These are phyloP conservation scores for Nipponacmea schrenckii DNA, from an alignment of 2,888 invertebrate species.

Conservation along the genomic window DNA sequence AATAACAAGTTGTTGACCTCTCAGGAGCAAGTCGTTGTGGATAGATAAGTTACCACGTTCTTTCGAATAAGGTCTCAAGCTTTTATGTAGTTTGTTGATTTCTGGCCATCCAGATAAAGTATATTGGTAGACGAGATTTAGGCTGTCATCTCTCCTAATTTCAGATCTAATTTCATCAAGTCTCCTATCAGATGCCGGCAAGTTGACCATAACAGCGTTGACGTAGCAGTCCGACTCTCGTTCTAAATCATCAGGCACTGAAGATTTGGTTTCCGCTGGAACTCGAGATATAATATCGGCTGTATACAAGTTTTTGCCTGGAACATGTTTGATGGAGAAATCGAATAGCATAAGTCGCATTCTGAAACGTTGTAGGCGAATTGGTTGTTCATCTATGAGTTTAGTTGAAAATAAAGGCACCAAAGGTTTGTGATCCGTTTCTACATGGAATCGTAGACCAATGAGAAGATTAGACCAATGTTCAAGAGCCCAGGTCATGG, in stretches of 20 bases:
- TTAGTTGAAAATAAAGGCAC: not conserved
- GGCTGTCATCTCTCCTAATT: not conserved
- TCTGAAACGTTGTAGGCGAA: not conserved
- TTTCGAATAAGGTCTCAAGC: not conserved
- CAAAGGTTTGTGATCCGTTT: not conserved
- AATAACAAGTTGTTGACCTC: not conserved
- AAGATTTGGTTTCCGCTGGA: not conserved
- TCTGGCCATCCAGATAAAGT: not conserved
- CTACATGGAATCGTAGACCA: not conserved
- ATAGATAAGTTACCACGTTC: not conserved
- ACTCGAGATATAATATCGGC: constrained; percentile 13
- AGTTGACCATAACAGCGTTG: not conserved
- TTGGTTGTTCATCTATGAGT: not conserved
- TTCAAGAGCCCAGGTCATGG: not conserved
- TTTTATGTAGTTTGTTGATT: not conserved
- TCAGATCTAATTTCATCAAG: not conserved
- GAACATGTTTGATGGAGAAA: not conserved
- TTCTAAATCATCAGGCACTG: not conserved
- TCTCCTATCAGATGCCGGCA: not conserved
- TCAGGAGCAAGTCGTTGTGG: not conserved
- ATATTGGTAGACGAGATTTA: not conserved
- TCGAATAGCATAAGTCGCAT: not conserved
- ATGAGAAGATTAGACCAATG: constrained; percentile 7
- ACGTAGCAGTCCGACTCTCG: not conserved
- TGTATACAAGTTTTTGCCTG: constrained; percentile 20